Base-by-base conservation (phyloP, 2,888 invertebrate species). In the Cybosia mesomella region DNA sequence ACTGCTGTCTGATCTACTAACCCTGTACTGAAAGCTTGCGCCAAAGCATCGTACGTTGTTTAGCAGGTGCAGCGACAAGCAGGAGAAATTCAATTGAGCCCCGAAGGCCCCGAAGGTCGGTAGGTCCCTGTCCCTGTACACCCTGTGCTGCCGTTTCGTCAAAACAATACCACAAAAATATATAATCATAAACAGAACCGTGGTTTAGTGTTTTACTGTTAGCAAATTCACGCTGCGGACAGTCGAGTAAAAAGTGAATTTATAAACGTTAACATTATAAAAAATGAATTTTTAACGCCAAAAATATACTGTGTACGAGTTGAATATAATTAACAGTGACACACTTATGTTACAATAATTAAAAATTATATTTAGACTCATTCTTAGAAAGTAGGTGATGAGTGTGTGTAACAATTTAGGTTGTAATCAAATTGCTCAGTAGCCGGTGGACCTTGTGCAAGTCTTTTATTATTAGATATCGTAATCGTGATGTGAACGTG, bases 311-410 rank as follows among this genome's bases (percentile, higher is more conserved):
- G 22, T 22, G 9, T 15, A 39, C 15, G n/a, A n/a, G 22, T 22
- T 34, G 32, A 15, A 11, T 34, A 21, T 36, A 58, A 58, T 59
- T 15, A 61, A n/a, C 18, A 21, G n/a, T 61, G 28, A 43, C 49
- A 49, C 61, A 55, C 55, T 18, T 28, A 55, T 24, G 24, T 18
- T 28, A 55, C 55, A 34, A 58, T 58, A 32, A 58, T 15, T 32
- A 28, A 32, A 32, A 58, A 58, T 18, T 18, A 24, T 10, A 32
- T n/a, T 28, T 28, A 58, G 18, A 58, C 28, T 57, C 57, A 18
- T 34, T 34, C 22, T 63, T 63, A 63, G 63, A 63, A 63, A 63
- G 63, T 63, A 32, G 22, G 34, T 58, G 28, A 32, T 58, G 21
- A 55, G 21, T 22, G 21, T 13, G 15, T 21, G 21, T 55, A 54